Conservation (phyloP, 2,113 vertebrate species). For the Gnathonemus longibarbis region DNA sequence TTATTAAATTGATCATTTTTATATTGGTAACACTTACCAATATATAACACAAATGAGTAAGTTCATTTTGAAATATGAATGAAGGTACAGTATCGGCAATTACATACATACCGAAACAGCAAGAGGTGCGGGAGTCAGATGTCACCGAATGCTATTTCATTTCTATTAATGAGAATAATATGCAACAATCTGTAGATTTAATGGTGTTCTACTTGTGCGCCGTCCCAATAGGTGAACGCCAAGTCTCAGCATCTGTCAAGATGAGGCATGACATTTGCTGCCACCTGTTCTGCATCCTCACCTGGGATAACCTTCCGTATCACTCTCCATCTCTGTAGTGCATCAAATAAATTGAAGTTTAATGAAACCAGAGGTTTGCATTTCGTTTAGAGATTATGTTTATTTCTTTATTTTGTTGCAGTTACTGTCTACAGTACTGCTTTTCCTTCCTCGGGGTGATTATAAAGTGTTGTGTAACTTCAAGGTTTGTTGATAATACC, state of each 20-base stretch:
- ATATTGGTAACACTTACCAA: background rate
- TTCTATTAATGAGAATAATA: constrained; percentile 20
- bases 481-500: background rate
- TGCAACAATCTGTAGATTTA: constrained; percentile 5
- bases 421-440: background rate
- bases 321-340: background rate
- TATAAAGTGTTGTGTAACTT: background rate
- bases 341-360: constrained; percentile 4
- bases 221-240: background rate
- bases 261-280: constrained; percentile 11
- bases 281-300: background rate
- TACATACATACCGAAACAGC: background rate
- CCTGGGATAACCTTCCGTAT: constrained; percentile 2
- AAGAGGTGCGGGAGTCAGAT: background rate
- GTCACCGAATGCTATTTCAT: background rate
- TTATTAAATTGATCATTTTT: background rate
- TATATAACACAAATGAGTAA: background rate
- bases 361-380: background rate
- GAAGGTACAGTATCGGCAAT: background rate
- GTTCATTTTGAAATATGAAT: background rate
- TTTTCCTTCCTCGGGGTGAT: background rate
- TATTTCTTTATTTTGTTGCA: background rate
- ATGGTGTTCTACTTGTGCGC: background rate
- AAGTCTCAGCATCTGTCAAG: constrained; percentile 19
- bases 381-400: background rate